Percentiles rank a stretch among this genome's conserved stretches.
Evolutionary conservation across 2,888 invertebrate species (phyloP).

Genomic region (Morpho helenor): DNA sequence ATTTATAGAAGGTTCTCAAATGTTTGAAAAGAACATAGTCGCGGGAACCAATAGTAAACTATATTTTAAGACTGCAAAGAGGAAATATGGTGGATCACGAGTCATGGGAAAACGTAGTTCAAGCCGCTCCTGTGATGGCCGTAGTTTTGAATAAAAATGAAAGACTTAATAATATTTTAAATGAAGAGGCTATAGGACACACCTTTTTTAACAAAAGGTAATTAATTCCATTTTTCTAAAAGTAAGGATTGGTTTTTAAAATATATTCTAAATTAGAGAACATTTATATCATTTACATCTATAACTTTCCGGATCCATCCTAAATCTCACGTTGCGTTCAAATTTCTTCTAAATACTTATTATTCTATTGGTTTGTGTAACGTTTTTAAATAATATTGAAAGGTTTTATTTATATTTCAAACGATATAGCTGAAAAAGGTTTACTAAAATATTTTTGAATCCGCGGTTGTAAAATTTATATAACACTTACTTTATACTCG

Average conservation of each 20-base stretch:
- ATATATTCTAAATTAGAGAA: neutral
- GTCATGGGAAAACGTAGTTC: slow-evolving; percentile 67
- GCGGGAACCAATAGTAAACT: too few species aligned
- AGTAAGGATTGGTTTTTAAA: neutral
- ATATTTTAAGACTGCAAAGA: slow-evolving; percentile 19
- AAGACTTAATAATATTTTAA: neutral
- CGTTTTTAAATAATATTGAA: too few species aligned
- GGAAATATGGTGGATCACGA: slow-evolving; percentile 55
- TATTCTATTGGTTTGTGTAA: too few species aligned
- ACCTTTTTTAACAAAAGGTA: neutral
- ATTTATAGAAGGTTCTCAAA: too few species aligned
- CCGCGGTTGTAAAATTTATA: too few species aligned
- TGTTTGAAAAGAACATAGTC: too few species aligned
- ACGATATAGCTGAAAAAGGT: too few species aligned
- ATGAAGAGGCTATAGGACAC: neutral
- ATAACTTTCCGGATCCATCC: neutral
- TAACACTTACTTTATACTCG: too few species aligned
- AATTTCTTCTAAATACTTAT: too few species aligned
- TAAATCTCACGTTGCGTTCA: too few species aligned
- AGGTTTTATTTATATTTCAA: too few species aligned
- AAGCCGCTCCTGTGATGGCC: slow-evolving; percentile 59
- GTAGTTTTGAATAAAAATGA: slow-evolving; percentile 42
- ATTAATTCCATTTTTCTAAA: neutral
- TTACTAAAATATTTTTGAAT: too few species aligned
- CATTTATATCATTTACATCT: neutral